A percentile compares a stretch with the other conserved stretches of the same genome.
phyloP scores from a whole-genome alignment of 2,797 vertebrate genomes.

The Sebastes alutus region DNA sequence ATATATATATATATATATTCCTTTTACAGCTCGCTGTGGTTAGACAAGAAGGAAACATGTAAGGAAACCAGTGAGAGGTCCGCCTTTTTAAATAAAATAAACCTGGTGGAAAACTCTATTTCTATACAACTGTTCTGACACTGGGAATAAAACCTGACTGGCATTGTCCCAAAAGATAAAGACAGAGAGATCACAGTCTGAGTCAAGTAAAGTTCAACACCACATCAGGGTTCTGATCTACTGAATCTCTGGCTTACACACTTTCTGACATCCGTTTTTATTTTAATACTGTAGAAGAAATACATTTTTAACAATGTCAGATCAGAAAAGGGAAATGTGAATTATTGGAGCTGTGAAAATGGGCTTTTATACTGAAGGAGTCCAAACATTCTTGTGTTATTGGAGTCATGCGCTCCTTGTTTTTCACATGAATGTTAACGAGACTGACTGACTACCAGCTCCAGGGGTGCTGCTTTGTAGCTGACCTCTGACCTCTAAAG shows the following conservation, averaged over 20 bases:
- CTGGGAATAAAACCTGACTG: background rate
- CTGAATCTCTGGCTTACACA: background rate
- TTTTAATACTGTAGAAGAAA: background rate
- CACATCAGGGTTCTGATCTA: background rate
- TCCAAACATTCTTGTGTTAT: background rate
- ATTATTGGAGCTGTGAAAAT: background rate
- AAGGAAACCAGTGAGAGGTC: background rate
- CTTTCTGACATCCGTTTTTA: background rate
- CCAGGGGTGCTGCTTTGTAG: background rate
- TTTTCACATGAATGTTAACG: background rate
- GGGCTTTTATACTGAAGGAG: background rate
- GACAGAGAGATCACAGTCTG: too few species aligned
- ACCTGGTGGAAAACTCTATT: background rate
- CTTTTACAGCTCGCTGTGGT: background rate
- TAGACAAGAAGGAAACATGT: background rate
- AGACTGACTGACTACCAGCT: background rate
- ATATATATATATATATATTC: background rate
- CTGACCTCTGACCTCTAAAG: constrained; percentile 4
- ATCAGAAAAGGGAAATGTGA: background rate
- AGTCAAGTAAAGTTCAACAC: background rate
- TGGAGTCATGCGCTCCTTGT: constrained; percentile 3
- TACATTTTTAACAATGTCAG: background rate
- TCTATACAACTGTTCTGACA: background rate
- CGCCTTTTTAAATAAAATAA: background rate
- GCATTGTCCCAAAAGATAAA: background rate